Base-by-base conservation (phyloP, 2,888 invertebrate genomes). In the Idaea aversata region DNA sequence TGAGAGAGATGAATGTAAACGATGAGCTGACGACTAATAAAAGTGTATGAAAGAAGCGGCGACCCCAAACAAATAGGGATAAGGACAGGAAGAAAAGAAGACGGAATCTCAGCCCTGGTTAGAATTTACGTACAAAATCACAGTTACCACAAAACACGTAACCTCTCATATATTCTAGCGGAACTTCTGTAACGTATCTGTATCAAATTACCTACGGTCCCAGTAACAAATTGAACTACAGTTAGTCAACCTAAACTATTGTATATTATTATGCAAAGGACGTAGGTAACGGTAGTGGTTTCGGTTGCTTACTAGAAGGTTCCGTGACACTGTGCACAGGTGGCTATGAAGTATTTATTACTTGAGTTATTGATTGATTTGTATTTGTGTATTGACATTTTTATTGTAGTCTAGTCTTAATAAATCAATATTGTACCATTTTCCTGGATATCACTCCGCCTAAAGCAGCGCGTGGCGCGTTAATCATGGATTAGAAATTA, bases 211-310 rank as follows among this genome's bases (percentile, higher is more conserved):
- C 47, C 7, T 4, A 10, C 47, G 47, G 47, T 47, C 47, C 7
- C 47, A 47, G 47, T 47, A 67, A 70, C 63, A 65, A 69, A 73
- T 71, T 72, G 34, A 63, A 62, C 67, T 65, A 72, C 75, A 72
- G 75, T 75, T 75, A 75, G 61, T 60, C 63, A 73, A 70, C 74
- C 74, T 65, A 67, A 67, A 73, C 75, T 72, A 72, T 72, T 63
- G 65, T 67, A 10, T 13, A 47, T 47, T 47, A 47, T 47, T 47
- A 47, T 47, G 47, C 47, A 47, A 47, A 47, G 47, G 47, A 47
- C 47, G 47, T 47, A 47, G 2, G 61, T 75, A 76, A 76, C 75
- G 73, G 75, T 73, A 67, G 34, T 13, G 0, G 47, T 47, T 47
- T 47, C 25, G 47, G 47, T 47, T 47, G 61, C 67, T 61, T 61